phyloP scores from a whole-genome alignment of 2,797 vertebrate species.

The Diceros bicornis region DNA sequence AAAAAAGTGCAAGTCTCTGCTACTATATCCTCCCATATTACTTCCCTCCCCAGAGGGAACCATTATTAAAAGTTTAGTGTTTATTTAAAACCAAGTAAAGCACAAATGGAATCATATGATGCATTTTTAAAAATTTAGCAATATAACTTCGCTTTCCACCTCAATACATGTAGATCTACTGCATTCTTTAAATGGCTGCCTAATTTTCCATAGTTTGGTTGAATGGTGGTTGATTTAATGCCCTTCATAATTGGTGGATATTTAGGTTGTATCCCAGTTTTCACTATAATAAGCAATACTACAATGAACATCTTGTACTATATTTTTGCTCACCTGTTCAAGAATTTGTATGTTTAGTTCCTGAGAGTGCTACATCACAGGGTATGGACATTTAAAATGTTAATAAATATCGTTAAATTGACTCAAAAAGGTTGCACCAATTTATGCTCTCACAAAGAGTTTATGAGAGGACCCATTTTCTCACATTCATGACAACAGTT shows the following conservation, averaged over 20 bases:
- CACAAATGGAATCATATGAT: background rate
- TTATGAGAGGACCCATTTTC: slow-evolving; percentile 1
- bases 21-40: no score
- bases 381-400: background rate
- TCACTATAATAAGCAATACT: background rate
- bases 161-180: background rate
- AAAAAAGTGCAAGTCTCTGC: background rate
- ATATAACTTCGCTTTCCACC: background rate
- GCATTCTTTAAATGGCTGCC: background rate
- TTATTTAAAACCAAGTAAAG: slow-evolving; percentile 14
- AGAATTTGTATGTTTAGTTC: background rate
- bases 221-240: background rate
- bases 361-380: background rate
- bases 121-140: background rate
- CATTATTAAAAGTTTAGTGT: background rate
- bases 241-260: background rate
- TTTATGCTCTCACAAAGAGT: background rate
- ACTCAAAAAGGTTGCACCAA: background rate
- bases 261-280: background rate
- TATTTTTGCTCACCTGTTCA: background rate
- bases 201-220: background rate
- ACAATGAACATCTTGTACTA: background rate
- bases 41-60: background rate
- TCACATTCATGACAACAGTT: background rate
- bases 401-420: background rate